Percentiles rank a stretch among this genome's conserved stretches.
These are phyloP conservation scores for Antechinus stuartii DNA, from an alignment of 2,113 vertebrate genomes.

Conservation along the genomic window DNA sequence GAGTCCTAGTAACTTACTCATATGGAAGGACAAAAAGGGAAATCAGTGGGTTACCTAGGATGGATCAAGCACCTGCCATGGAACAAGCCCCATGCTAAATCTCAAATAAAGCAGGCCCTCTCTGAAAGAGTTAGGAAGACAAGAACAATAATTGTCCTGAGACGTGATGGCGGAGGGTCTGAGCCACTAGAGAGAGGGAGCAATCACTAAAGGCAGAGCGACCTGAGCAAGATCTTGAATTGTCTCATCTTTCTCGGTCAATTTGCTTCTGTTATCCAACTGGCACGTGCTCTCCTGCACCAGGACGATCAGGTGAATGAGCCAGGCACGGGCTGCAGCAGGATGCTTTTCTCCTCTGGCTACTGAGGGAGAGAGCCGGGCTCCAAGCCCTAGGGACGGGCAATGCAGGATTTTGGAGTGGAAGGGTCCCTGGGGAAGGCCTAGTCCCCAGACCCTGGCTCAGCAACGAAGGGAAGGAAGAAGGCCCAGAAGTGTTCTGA, in stretches of 20 bases:
- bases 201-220: not conserved
- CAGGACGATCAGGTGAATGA: not conserved
- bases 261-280: not conserved
- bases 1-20: not conserved
- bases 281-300: not conserved
- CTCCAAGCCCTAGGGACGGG: too few species aligned
- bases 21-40: not conserved
- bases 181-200: too few species aligned
- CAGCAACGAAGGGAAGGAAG: not conserved
- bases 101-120: not conserved
- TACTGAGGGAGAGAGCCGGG: too few species aligned
- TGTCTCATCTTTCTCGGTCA: not conserved
- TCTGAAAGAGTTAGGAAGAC: not conserved
- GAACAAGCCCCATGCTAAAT: not conserved
- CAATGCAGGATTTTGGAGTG: too few species aligned
- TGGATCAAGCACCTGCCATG: not conserved
- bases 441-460: not conserved
- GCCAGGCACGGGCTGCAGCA: too few species aligned
- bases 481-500: not conserved
- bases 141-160: not conserved
- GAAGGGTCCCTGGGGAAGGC: not conserved
- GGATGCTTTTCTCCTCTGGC: not conserved
- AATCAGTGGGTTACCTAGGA: not conserved
- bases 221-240: not conserved
- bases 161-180: too few species aligned